phyloP scores from a whole-genome alignment of 2,113 vertebrate genomes.

The Lophotis ruficrista region DNA sequence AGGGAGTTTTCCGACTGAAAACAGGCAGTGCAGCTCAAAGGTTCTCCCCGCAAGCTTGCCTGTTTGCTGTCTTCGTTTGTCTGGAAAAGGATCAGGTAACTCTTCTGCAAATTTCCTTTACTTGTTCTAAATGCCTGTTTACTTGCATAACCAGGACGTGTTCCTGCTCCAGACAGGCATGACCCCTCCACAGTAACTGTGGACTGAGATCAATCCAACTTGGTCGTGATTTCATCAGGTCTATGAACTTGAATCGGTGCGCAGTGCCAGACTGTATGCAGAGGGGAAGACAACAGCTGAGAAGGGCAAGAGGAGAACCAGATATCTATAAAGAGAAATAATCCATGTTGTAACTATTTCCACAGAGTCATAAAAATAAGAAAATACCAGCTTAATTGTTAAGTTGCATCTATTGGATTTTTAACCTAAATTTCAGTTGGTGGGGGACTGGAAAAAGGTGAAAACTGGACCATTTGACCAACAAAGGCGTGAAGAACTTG shows the following conservation, averaged over 20 bases:
- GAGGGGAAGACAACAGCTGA: background rate
- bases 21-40: background rate
- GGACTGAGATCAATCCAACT: background rate
- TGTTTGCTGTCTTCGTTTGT: slow-evolving; percentile 51
- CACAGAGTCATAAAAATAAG: background rate
- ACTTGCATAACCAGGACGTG: slow-evolving; percentile 7
- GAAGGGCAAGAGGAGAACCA: background rate
- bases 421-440: background rate
- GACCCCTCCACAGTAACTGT: background rate
- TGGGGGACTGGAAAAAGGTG: background rate
- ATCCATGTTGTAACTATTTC: background rate
- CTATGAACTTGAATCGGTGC: background rate
- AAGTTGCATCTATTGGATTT: background rate
- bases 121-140: slow-evolving; percentile 33
- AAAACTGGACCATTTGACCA: background rate
- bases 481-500: background rate
- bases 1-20: slow-evolving; percentile 17
- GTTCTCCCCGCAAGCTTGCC: slow-evolving; percentile 56
- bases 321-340: background rate
- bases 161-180: background rate
- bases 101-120: slow-evolving; percentile 34
- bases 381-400: background rate
- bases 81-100: slow-evolving; percentile 51
- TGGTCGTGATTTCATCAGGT: background rate
- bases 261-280: background rate